Conservation (phyloP, 2,113 vertebrate genomes). For the Sylvilagus bachmani region DNA sequence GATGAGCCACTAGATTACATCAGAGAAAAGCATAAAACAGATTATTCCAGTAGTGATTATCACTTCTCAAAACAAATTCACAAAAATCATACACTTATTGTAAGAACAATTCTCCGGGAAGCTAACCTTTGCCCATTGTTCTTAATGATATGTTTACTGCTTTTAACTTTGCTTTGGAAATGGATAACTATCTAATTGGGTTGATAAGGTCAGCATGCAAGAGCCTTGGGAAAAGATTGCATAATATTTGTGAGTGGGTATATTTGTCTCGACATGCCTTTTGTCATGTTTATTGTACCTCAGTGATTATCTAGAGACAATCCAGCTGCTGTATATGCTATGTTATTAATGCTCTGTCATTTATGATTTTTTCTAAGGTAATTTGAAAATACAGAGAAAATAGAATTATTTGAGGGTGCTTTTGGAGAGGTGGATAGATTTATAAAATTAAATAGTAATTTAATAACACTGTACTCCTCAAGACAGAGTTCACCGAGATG, state of each 20-base stretch:
- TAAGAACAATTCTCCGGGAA: conserved; percentile 65
- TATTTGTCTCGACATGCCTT: conserved; percentile 76
- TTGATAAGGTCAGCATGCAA: conserved; percentile 79
- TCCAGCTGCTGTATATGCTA: conserved; percentile 58
- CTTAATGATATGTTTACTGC: conserved; percentile 76
- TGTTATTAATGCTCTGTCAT: conserved; percentile 65
- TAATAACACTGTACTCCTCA: conserved; percentile 49
- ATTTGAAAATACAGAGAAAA: conserved; percentile 76
- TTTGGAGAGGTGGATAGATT: conserved; percentile 74
- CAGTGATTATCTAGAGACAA: conserved; percentile 74
- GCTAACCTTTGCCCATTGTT: conserved; percentile 74
- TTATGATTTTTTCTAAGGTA: conserved; percentile 70
- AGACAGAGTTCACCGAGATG: conserved; percentile 38
- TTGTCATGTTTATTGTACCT: conserved; percentile 77
- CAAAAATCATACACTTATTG: conserved; percentile 60
- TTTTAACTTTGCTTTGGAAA: conserved; percentile 75
- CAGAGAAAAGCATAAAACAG: conserved; percentile 32
- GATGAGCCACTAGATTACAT: background rate
- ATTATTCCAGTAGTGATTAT: conserved; percentile 38
- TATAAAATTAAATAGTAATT: conserved; percentile 77
- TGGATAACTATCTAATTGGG: conserved; percentile 73
- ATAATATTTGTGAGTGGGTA: conserved; percentile 72
- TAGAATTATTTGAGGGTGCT: conserved; percentile 75
- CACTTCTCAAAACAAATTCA: conserved; percentile 67
- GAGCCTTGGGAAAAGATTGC: conserved; percentile 67